phyloP scores from a whole-genome alignment of 2,888 invertebrate species.

The Synanthedon tipuliformis region DNA sequence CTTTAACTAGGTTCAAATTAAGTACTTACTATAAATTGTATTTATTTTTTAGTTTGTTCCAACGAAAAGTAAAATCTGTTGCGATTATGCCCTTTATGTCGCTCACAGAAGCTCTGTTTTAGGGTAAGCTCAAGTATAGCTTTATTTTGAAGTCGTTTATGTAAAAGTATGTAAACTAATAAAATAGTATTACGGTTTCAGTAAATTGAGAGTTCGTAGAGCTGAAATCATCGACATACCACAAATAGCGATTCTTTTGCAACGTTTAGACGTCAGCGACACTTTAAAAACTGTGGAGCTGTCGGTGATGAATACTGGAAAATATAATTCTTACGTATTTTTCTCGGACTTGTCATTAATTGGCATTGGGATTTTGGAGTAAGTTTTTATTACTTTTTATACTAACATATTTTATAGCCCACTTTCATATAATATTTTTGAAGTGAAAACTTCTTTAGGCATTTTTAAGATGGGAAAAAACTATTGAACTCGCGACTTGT shows the following conservation, averaged over 20 bases:
- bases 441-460: too few species aligned
- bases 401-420: too few species aligned
- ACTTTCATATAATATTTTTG: too few species aligned
- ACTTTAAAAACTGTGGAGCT: slow-evolving; percentile 40
- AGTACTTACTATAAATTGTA: neutral
- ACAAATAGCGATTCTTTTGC: slow-evolving; percentile 33
- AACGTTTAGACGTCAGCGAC: slow-evolving; percentile 34
- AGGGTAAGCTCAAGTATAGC: slow-evolving; percentile 22
- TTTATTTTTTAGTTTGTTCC: slow-evolving; percentile 42
- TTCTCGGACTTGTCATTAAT: slow-evolving; percentile 32
- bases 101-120: slow-evolving; percentile 47
- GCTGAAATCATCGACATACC: slow-evolving; percentile 50
- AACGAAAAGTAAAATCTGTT: slow-evolving; percentile 22
- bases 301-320: slow-evolving; percentile 22
- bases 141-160: neutral
- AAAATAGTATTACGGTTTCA: slow-evolving; percentile 9
- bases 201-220: slow-evolving; percentile 45
- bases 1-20: too few species aligned
- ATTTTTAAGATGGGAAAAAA: too few species aligned
- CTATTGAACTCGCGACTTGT: too few species aligned
- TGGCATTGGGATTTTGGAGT: slow-evolving; percentile 52
- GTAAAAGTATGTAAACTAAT: neutral
- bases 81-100: slow-evolving; percentile 33
- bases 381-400: slow-evolving; percentile 9
- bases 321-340: slow-evolving; percentile 37